A percentile compares a stretch with the other conserved stretches of the same genome.
Conservation (phyloP, 2,797 vertebrate species). For the Onychomys arenicola region DNA sequence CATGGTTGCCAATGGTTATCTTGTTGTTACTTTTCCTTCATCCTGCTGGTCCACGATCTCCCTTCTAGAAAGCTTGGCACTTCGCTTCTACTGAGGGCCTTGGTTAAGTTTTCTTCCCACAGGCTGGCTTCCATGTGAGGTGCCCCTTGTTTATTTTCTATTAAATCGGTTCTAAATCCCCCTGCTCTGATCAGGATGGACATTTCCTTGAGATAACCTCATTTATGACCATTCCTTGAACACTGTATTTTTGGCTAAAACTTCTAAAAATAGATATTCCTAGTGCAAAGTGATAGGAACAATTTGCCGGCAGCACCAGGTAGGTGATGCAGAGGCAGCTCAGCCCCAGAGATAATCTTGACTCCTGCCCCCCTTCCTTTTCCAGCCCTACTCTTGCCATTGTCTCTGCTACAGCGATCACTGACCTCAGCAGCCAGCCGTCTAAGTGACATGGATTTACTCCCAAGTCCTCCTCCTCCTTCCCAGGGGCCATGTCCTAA, state of each 20-base stretch:
- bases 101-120: background rate
- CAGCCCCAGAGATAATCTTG: background rate
- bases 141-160: background rate
- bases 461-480: too few species aligned
- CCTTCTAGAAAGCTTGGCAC: fast-evolving
- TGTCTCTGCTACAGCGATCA: background rate
- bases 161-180: background rate
- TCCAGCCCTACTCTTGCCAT: background rate
- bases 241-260: background rate
- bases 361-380: fast-evolving
- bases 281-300: background rate
- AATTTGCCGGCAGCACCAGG: background rate
- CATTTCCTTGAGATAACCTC: background rate
- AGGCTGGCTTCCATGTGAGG: background rate
- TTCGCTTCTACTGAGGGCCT: background rate
- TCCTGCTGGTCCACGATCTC: background rate
- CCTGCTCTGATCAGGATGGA: background rate
- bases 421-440: fast-evolving
- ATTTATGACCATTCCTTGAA: background rate
- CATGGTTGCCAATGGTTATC: fast-evolving
- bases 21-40: background rate
- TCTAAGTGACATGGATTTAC: background rate
- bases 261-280: background rate
- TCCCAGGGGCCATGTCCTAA: background rate
- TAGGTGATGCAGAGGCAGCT: background rate